Conservation (phyloP, 2,113 vertebrate species). For the Opisthocomus hoazin region DNA sequence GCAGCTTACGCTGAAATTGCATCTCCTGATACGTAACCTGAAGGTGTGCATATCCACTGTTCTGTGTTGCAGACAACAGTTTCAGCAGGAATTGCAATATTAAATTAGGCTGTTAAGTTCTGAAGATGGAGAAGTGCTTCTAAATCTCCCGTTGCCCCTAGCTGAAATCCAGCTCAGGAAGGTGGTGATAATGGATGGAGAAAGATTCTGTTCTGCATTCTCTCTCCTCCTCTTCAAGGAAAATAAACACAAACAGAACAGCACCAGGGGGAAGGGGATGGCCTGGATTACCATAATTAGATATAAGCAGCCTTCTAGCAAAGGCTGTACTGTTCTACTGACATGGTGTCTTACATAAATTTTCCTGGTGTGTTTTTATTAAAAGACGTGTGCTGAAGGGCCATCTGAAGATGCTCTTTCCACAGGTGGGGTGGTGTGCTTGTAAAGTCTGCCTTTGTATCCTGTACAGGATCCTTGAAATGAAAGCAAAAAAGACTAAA, state of each 20-base stretch:
- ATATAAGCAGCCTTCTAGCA: slow-evolving; percentile 1
- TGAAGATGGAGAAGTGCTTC: background rate
- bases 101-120: background rate
- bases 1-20: background rate
- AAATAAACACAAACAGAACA: background rate
- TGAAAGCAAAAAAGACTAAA: background rate
- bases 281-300: background rate
- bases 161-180: background rate
- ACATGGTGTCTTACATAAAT: background rate
- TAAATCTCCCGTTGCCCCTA: background rate
- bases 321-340: background rate
- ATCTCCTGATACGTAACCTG: background rate
- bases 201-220: background rate
- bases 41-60: background rate
- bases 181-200: background rate
- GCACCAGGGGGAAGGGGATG: background rate
- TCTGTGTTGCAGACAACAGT: background rate
- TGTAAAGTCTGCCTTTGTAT: background rate
- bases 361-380: background rate
- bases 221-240: background rate
- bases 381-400: background rate
- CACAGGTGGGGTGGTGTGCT: background rate
- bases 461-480: background rate
- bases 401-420: background rate
- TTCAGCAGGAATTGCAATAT: background rate